These are phyloP conservation scores for Muntiacus reevesi DNA, from an alignment of 2,113 vertebrate species.

Conservation along the genomic window DNA sequence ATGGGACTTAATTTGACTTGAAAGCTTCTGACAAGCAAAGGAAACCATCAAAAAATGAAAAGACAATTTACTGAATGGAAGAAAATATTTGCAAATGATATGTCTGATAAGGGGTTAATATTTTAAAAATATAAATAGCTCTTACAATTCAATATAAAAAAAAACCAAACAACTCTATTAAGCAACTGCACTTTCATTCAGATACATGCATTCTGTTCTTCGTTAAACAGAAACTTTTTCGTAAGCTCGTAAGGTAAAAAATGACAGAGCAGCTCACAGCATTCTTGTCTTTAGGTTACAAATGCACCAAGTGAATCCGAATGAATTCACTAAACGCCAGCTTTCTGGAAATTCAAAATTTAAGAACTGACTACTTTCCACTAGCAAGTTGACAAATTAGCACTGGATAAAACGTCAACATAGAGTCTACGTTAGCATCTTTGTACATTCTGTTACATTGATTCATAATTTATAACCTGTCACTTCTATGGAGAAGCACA, in stretches of 20 bases:
- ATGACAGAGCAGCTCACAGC: not conserved
- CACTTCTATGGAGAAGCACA: not conserved
- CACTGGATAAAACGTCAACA: not conserved
- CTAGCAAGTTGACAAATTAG: not conserved
- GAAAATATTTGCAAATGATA: not conserved
- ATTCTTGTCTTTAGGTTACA: not conserved
- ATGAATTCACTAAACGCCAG: not conserved
- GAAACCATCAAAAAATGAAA: not conserved
- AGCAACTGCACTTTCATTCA: not conserved
- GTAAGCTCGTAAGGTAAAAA: not conserved
- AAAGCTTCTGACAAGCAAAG: not conserved
- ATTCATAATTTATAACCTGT: not conserved
- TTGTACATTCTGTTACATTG: not conserved
- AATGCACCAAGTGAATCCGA: not conserved
- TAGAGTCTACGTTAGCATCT: not conserved
- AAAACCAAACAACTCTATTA: not conserved
- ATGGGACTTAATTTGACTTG: not conserved
- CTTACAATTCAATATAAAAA: not conserved
- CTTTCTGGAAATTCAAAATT: constrained; percentile 30
- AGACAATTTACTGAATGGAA: not conserved
- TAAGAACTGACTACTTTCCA: not conserved
- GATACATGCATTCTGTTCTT: not conserved
- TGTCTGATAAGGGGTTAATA: not conserved
- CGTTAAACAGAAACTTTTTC: not conserved
- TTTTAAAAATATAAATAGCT: not conserved